These are phyloP conservation scores for Chrysogorgia sp. DNA, from an alignment of 92 coral and sea anemone genomes.

Conservation along the genomic window DNA sequence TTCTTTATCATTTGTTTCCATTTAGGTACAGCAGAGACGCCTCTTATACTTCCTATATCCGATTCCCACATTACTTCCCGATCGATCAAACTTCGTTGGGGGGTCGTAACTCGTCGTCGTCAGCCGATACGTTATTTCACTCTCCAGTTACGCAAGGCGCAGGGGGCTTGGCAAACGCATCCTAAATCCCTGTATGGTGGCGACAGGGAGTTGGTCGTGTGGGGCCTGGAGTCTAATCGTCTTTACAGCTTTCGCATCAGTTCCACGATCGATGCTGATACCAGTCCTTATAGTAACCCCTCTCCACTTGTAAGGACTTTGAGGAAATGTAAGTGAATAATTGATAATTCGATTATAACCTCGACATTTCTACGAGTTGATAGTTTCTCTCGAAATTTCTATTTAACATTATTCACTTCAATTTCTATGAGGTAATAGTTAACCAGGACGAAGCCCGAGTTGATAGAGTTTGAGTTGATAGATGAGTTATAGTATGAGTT, in stretches of 20 bases:
- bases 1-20: background rate
- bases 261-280: conserved; percentile 84
- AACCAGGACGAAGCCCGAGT: no score
- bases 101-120: conserved; percentile 67
- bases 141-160: conserved; percentile 65
- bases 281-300: conserved; percentile 81
- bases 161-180: conserved; percentile 79
- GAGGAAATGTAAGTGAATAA: conserved; percentile 68
- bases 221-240: conserved; percentile 79
- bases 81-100: conserved; percentile 77
- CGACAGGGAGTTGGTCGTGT: conserved; percentile 66
- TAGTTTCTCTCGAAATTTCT: no score
- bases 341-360: no score
- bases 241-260: conserved; percentile 80
- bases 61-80: conserved; percentile 74
- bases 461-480: no score
- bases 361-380: no score
- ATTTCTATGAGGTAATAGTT: no score
- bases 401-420: no score
- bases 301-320: conserved; percentile 73
- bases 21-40: conserved; percentile 81
- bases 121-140: conserved; percentile 88
- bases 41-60: conserved; percentile 83
- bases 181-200: conserved; percentile 63
- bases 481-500: no score